Evolutionary conservation across 2,888 invertebrate genomes (phyloP).

Genomic region (Pachymerium ferrugineum): DNA sequence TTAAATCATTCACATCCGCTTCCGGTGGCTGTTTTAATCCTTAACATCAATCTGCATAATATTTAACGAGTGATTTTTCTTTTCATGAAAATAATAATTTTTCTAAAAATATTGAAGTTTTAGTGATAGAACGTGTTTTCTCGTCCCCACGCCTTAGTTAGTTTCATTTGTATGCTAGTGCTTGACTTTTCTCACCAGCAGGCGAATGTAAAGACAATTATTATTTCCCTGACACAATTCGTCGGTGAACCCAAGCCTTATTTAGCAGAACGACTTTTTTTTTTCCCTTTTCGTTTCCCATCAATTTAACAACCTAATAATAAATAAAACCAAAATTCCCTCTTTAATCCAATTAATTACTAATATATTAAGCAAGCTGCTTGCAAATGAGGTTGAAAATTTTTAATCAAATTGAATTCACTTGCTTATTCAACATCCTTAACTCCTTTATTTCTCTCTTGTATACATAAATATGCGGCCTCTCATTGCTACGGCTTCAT

Average conservation of each 20-base stretch:
- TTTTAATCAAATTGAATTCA: conserved; percentile 25
- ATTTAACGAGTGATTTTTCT: no score
- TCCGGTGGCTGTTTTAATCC: conserved; percentile 18
- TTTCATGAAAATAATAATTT: no score
- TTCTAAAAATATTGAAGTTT: no score
- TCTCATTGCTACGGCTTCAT: neutral
- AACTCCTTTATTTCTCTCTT: no score
- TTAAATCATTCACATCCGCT: conserved; percentile 23
- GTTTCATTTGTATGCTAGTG: conserved; percentile 12
- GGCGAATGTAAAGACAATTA: conserved; percentile 24
- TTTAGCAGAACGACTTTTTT: neutral
- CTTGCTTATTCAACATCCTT: neutral
- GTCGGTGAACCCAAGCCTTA: conserved; percentile 1
- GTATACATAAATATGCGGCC: neutral
- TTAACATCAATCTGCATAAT: neutral
- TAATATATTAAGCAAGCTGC: neutral
- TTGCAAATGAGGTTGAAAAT: conserved; percentile 4
- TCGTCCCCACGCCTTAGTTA: neutral
- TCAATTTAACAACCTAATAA: neutral
- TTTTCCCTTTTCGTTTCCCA: neutral
- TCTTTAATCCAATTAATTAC: conserved; percentile 12
- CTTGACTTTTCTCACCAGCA: conserved; percentile 23
- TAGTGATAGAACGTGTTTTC: neutral
- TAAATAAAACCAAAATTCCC: neutral
- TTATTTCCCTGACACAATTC: conserved; percentile 23